Evolutionary conservation across 2,888 invertebrate genomes (phyloP).

Genomic region (Leptogaster cylindrica): DNA sequence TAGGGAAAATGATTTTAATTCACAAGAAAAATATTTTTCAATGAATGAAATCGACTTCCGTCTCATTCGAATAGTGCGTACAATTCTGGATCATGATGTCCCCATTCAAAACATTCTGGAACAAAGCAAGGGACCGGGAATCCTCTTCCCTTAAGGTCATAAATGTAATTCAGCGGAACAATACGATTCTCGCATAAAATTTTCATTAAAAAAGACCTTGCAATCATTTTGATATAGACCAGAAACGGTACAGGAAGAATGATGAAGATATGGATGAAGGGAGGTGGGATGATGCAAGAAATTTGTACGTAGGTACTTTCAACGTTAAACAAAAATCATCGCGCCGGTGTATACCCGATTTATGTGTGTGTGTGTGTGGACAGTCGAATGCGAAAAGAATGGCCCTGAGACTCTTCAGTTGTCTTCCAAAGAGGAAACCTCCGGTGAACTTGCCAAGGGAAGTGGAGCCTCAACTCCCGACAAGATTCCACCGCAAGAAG

Average conservation of each 20-base stretch:
- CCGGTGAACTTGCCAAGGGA: slow-evolving; percentile 20
- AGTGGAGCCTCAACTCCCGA: background rate
- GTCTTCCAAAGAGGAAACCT: background rate
- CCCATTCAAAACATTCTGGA: background rate
- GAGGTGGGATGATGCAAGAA: too few species aligned
- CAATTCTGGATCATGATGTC: slow-evolving; percentile 29
- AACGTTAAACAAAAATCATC: too few species aligned
- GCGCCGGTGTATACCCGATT: background rate
- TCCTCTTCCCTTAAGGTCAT: slow-evolving; percentile 13
- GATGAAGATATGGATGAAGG: too few species aligned
- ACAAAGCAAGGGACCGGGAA: background rate
- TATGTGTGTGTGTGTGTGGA: background rate
- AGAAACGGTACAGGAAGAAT: too few species aligned
- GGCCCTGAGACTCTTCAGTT: background rate
- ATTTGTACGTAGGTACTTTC: too few species aligned
- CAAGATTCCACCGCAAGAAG: slow-evolving; percentile 8
- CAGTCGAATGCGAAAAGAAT: background rate
- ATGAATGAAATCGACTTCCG: slow-evolving; percentile 34
- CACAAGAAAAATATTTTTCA: too few species aligned
- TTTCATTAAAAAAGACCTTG: slow-evolving; percentile 28
- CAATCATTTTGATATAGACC: too few species aligned
- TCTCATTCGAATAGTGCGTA: slow-evolving; percentile 35
- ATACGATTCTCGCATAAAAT: slow-evolving; percentile 14
- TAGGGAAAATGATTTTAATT: too few species aligned
- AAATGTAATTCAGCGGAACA: slow-evolving; percentile 5